These are phyloP conservation scores for Petaurus breviceps DNA, from an alignment of 2,113 vertebrate genomes.

Conservation along the genomic window DNA sequence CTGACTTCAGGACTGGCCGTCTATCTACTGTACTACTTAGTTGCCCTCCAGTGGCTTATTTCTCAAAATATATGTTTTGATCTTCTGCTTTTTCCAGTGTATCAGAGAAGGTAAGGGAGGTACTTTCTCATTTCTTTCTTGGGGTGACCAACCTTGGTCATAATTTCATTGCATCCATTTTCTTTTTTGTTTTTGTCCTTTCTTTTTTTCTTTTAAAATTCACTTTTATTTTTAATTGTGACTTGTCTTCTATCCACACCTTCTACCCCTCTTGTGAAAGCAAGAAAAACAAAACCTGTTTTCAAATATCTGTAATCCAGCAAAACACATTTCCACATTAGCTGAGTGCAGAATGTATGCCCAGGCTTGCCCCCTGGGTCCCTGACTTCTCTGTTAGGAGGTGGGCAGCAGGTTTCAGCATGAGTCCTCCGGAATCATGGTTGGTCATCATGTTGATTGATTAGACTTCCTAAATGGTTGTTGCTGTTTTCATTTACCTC, in stretches of 20 bases:
- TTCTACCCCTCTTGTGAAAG: not conserved
- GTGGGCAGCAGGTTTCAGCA: not conserved
- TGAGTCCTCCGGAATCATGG: not conserved
- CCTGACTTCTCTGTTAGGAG: not conserved
- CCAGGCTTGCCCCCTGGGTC: not conserved
- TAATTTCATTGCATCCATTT: not conserved
- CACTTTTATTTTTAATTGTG: not conserved
- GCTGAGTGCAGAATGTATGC: not conserved
- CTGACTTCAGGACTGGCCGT: too few relatives aligned
- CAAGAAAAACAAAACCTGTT: not conserved
- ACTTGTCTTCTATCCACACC: not conserved
- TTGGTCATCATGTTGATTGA: not conserved
- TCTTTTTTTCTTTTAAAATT: not conserved
- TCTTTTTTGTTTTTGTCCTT: not conserved
- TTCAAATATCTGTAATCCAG: not conserved
- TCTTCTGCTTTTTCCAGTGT: too few relatives aligned
- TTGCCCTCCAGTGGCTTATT: too few relatives aligned
- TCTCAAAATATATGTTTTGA: too few relatives aligned
- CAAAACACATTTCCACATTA: not conserved
- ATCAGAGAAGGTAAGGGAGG: too few relatives aligned
- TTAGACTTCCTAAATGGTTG: not conserved
- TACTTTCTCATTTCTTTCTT: too few relatives aligned
- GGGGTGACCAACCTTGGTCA: too few relatives aligned
- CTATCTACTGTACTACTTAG: too few relatives aligned
- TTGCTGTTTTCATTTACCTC: too few relatives aligned